Percentiles rank a stretch among this genome's conserved stretches.
These are phyloP conservation scores for Crocuta crocuta DNA, from an alignment of 2,113 vertebrate genomes.

Conservation along the genomic window DNA sequence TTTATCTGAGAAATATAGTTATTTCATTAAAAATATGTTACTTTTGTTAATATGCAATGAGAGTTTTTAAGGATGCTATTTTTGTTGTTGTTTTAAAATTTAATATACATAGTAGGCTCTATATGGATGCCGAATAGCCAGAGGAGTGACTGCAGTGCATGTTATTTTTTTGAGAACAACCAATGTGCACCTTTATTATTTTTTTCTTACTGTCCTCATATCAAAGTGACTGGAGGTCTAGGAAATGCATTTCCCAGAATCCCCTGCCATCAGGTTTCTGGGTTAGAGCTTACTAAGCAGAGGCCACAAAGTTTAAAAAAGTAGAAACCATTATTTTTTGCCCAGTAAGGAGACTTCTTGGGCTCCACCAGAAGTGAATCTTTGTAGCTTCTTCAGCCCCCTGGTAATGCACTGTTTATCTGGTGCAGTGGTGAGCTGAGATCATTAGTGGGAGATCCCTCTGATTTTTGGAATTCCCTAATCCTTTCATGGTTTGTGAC, in stretches of 20 bases:
- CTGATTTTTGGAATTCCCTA: background rate
- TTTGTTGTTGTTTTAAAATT: background rate
- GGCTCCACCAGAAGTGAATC: background rate
- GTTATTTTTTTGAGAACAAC: background rate
- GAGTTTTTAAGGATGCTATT: background rate
- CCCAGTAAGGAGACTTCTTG: background rate
- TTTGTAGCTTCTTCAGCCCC: background rate
- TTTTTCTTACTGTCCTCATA: background rate
- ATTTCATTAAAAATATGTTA: background rate
- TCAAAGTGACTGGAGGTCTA: background rate
- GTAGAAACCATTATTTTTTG: background rate
- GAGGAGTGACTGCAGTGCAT: background rate
- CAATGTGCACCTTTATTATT: background rate
- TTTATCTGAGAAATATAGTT: background rate
- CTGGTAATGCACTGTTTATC: background rate
- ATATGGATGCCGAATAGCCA: background rate
- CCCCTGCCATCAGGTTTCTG: background rate
- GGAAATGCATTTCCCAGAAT: slow-evolving; percentile 16
- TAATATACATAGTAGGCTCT: background rate
- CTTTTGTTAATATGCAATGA: background rate
- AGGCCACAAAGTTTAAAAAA: slow-evolving; percentile 20
- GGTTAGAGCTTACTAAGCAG: background rate
- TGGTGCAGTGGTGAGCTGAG: background rate
- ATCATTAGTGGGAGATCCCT: background rate
- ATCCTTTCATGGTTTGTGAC: background rate